phyloP scores from a whole-genome alignment of 2,113 vertebrate genomes.

The Larimichthys polyactis region DNA sequence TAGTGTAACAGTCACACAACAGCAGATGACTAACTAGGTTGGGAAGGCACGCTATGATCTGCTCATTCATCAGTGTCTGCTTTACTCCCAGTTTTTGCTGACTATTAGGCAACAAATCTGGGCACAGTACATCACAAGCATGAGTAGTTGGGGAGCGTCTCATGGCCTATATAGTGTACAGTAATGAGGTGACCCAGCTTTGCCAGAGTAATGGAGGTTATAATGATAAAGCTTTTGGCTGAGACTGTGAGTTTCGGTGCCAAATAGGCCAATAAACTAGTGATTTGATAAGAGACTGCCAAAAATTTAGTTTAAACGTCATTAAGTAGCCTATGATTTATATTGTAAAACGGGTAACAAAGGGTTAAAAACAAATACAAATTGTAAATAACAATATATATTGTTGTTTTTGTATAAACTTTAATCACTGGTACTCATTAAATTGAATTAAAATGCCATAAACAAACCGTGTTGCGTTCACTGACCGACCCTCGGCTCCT shows the following conservation, averaged over 20 bases:
- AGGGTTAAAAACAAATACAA: not conserved
- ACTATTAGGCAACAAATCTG: conserved; percentile 71
- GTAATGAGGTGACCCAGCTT: conserved; percentile 74
- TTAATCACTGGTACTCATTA: not conserved
- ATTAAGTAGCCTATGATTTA: not conserved
- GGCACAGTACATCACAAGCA: conserved; percentile 68
- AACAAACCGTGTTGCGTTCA: conserved; percentile 51
- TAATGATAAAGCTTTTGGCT: conserved; percentile 10
- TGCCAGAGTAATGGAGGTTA: conserved; percentile 3
- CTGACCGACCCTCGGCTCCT: not conserved
- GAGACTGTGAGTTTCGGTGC: not conserved
- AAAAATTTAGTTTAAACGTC: not conserved
- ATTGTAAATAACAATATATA: not conserved
- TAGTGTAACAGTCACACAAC: not conserved
- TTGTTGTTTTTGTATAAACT: not conserved
- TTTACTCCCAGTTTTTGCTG: conserved; percentile 68
- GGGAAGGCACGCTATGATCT: conserved; percentile 43
- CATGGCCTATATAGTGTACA: conserved; percentile 47
- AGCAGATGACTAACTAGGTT: conserved; percentile 49
- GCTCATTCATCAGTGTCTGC: conserved; percentile 76
- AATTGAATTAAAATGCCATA: not conserved
- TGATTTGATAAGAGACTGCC: not conserved
- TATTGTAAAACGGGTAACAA: not conserved
- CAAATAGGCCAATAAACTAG: not conserved
- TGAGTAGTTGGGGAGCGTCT: conserved; percentile 35